Evolutionary conservation across 2,113 vertebrate species (phyloP), one percentile per base, ranked within the genome.

Genomic region (Cyanistes caeruleus): DNA sequence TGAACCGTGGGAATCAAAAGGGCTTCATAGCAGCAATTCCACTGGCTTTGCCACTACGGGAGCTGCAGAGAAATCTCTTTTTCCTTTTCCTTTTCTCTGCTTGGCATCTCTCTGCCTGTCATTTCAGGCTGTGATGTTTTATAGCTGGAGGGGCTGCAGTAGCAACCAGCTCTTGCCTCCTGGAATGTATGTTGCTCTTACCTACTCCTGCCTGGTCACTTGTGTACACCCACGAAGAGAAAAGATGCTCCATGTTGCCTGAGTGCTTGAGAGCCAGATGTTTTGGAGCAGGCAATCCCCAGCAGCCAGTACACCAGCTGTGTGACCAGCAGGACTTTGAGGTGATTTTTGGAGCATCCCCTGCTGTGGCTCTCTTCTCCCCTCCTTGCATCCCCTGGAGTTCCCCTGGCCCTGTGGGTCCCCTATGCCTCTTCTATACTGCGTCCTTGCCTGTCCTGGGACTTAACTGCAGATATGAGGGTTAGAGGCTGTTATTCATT

Each of bases 241-340:
- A 6, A 11, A 69, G 52, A 33, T 76, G 33, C 28, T n/a, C 27
- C 21, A 4, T 0, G 0, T 39, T 73, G 41, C 20, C 37, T 8
- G 11, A 58, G 31, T 0, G 0, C n/a, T 69, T 5, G 4, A 43
- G 60, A 75, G 19, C 22, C 10, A 58, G 62, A 22, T 27, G 22
- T 33, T 84, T 70, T 39, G 39, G 13, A 18, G 9, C 46, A 70
- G 55, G 18, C n/a, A 24, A 3, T 69, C n/a, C 28, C 19, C 7
- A 17, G 59, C 3, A 16, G 53, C 30, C 89, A 63, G 35, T 21
- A 19, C 15, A 37, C 15, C 35, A 31, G 16, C 25, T 58, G 24
- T 25, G 49, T 12, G 19, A 18, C 37, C 37, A 74, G 49, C 1
- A 0, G 31, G 51, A 25, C 24, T 93, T 73, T 13, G 16, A 1